phyloP scores from a whole-genome alignment of 2,113 vertebrate species.

The Rhynchomys soricoides region DNA sequence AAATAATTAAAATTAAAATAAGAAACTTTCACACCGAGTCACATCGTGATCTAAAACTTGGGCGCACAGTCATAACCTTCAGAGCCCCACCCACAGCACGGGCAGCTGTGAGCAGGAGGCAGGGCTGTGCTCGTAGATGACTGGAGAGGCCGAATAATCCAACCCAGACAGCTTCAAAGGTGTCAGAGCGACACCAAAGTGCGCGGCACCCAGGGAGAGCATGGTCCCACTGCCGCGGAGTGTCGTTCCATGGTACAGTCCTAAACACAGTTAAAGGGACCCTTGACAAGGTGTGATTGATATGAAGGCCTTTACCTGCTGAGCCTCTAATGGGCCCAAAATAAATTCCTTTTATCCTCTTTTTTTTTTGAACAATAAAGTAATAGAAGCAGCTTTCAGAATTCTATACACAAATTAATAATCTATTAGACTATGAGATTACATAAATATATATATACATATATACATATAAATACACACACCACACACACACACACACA shows the following conservation, averaged over 20 bases:
- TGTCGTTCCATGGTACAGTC: not conserved
- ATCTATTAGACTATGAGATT: not conserved
- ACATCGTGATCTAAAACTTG: not conserved
- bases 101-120: not conserved
- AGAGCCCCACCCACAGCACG: not conserved
- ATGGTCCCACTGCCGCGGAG: not conserved
- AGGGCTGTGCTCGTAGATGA: not conserved
- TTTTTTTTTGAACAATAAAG: not conserved
- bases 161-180: not conserved
- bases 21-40: not conserved
- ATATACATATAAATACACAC: not conserved
- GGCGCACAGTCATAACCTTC: not conserved
- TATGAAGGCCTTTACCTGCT: not conserved
- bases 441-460: not conserved
- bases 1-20: not conserved
- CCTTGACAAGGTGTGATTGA: not conserved
- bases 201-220: not conserved
- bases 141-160: not conserved
- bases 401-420: conserved; percentile 2
- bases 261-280: not conserved
- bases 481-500: too few relatives aligned
- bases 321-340: not conserved
- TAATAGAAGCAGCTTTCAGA: conserved; percentile 11
- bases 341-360: not conserved
- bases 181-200: not conserved